Conservation (phyloP, 2,113 vertebrate genomes). For the Pedionomus torquatus region DNA sequence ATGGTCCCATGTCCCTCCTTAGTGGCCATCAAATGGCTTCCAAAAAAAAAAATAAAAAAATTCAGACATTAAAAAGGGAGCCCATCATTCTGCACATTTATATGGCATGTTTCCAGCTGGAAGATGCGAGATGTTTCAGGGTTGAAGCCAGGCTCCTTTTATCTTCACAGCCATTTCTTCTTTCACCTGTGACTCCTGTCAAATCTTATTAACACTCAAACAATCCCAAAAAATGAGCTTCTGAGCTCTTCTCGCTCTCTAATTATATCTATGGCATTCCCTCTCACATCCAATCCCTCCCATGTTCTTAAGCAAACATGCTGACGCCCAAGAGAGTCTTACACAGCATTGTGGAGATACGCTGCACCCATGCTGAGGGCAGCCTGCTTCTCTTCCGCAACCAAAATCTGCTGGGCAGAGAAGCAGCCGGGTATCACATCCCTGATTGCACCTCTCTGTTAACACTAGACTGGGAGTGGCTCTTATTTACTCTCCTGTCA, state of each 20-base stretch:
- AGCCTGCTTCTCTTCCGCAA: background rate
- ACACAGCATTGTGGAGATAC: background rate
- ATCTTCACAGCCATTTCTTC: background rate
- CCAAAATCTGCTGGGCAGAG: background rate
- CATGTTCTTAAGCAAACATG: background rate
- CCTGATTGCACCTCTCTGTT: background rate
- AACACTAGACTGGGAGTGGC: background rate
- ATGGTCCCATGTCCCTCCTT: background rate
- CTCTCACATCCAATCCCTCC: background rate
- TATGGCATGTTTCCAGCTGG: background rate
- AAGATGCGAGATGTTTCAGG: background rate
- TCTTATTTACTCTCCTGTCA: background rate
- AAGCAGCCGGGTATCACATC: background rate
- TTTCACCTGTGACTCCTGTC: background rate
- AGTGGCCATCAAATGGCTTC: background rate
- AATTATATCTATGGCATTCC: background rate
- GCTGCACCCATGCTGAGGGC: background rate
- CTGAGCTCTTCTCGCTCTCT: background rate
- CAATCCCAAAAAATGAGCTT: background rate
- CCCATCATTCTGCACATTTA: accelerated
- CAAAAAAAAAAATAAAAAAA: background rate
- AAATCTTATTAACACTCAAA: background rate
- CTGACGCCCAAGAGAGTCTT: background rate
- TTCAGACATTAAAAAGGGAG: background rate
- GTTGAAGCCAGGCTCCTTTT: background rate